Evolutionary conservation across 2,797 vertebrate species (phyloP).

Genomic region (Peromyscus melanophrys): DNA sequence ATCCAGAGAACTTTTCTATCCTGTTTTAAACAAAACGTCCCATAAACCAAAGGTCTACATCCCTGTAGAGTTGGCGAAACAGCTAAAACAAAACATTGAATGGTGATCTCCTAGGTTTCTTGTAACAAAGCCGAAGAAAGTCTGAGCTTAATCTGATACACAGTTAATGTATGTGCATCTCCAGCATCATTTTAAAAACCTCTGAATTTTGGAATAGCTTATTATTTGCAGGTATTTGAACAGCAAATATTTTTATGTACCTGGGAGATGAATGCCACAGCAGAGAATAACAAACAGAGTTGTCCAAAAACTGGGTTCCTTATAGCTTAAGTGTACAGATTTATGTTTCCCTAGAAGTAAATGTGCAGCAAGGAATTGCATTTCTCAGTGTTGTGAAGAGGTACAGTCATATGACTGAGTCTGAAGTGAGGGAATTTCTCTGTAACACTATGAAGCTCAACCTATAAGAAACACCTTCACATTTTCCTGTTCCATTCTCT

Average conservation of each 20-base stretch:
- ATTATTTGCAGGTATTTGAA: slow-evolving; percentile 34
- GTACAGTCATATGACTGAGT: background rate
- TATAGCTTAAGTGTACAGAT: background rate
- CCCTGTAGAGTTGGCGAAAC: background rate
- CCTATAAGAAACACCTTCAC: too few relatives aligned
- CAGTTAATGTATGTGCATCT: background rate
- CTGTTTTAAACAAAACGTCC: slow-evolving; percentile 50
- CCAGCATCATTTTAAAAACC: background rate
- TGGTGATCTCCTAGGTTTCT: background rate
- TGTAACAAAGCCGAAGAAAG: background rate
- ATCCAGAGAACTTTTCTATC: background rate
- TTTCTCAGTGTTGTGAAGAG: background rate
- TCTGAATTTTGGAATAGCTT: background rate
- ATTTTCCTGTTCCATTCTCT: background rate
- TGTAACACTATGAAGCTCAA: background rate
- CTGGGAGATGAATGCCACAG: background rate
- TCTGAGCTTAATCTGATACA: background rate
- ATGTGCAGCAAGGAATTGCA: background rate
- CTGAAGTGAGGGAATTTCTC: background rate
- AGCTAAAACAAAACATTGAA: background rate
- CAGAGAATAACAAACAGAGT: background rate
- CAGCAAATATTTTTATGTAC: background rate
- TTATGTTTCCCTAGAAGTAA: background rate
- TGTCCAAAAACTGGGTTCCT: background rate
- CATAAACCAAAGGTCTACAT: slow-evolving; percentile 11